Evolutionary conservation across 2,888 invertebrate genomes (phyloP).

Genomic region (Yponomeuta cagnagella): DNA sequence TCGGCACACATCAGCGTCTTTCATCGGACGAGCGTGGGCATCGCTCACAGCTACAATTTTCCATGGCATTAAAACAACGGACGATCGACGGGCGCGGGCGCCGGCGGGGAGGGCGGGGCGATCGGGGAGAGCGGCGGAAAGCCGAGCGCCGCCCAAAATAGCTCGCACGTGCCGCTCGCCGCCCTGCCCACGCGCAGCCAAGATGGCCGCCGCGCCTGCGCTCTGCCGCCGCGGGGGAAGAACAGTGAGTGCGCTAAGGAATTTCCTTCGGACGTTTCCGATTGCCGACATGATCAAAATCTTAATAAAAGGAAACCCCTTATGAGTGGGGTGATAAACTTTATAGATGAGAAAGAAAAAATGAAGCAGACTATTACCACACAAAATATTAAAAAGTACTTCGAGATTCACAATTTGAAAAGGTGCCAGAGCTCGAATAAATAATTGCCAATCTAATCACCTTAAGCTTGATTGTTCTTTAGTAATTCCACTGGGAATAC

Average conservation of each 20-base stretch:
- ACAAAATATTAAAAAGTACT: too few species aligned
- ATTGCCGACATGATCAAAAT: too few species aligned
- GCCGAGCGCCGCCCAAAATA: slow-evolving; percentile 67
- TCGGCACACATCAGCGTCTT: not conserved
- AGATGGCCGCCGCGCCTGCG: slow-evolving; percentile 55
- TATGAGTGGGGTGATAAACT: too few species aligned
- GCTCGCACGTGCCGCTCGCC: slow-evolving; percentile 69
- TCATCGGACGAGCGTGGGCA: not conserved
- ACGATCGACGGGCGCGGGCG: not conserved
- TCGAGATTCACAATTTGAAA: too few species aligned
- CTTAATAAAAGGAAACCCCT: too few species aligned
- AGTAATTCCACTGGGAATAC: too few species aligned
- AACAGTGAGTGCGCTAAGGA: not conserved
- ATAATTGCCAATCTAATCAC: too few species aligned
- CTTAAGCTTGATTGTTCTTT: too few species aligned
- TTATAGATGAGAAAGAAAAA: too few species aligned
- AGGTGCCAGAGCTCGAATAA: too few species aligned
- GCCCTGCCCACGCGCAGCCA: slow-evolving; percentile 69
- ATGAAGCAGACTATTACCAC: too few species aligned
- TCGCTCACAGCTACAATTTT: not conserved
- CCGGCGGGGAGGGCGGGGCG: slow-evolving; percentile 29
- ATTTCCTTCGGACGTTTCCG: not conserved
- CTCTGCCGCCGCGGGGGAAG: not conserved
- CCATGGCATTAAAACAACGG: slow-evolving; percentile 4
- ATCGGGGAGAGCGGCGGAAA: slow-evolving; percentile 27